Conservation (phyloP, 2,797 vertebrate species). For the Euthynnus affinis region DNA sequence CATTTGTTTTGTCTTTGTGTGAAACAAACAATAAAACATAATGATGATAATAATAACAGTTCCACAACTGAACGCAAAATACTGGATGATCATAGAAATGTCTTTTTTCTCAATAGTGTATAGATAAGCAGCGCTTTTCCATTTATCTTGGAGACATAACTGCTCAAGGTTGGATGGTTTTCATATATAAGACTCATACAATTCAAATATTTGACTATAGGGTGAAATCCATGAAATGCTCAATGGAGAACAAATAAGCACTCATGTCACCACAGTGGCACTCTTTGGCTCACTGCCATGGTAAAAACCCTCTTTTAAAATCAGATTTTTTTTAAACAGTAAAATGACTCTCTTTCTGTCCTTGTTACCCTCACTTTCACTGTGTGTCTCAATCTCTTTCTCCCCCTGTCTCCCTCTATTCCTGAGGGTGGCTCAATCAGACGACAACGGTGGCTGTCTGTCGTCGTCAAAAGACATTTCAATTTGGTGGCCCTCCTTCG, state of each 20-base stretch:
- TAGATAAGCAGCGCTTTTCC: neutral
- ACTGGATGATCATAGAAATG: neutral
- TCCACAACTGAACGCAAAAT: conserved; percentile 1
- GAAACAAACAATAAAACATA: no score
- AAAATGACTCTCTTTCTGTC: conserved; percentile 14
- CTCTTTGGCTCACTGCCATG: neutral
- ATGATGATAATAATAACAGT: no score
- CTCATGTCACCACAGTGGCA: neutral
- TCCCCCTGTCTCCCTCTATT: conserved; percentile 27
- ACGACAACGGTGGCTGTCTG: conserved; percentile 69
- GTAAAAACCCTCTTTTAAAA: neutral
- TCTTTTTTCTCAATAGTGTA: neutral
- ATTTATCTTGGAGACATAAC: neutral
- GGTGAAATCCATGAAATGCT: neutral
- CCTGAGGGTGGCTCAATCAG: conserved; percentile 70
- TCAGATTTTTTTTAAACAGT: neutral
- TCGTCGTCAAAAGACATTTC: conserved; percentile 82
- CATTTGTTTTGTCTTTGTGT: no score
- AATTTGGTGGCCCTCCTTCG: conserved; percentile 80
- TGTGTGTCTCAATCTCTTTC: conserved; percentile 13
- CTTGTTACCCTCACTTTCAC: conserved; percentile 27
- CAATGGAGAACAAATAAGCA: neutral
- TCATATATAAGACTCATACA: neutral
- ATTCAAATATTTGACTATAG: neutral
- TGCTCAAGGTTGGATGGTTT: conserved; percentile 3